These are phyloP conservation scores for Coregonus sp. DNA, from an alignment of 2,797 vertebrate genomes.

Conservation along the genomic window DNA sequence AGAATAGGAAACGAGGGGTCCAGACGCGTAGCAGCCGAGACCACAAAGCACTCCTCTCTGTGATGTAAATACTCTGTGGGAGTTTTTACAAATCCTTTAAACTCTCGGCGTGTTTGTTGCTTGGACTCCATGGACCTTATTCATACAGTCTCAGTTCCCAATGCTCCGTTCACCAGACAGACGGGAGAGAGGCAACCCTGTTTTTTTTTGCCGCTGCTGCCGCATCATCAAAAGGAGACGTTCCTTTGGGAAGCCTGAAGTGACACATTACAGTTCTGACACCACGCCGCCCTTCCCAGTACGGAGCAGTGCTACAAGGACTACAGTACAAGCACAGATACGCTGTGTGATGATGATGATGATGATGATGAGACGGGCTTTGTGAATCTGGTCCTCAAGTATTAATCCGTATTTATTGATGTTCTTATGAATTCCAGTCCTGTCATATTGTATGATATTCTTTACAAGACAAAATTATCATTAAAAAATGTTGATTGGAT, in stretches of 20 bases:
- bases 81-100: slow-evolving; percentile 61
- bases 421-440: slow-evolving; percentile 78
- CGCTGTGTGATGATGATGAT: slow-evolving; percentile 25
- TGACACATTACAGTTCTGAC: slow-evolving; percentile 8
- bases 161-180: background rate
- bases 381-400: slow-evolving; percentile 68
- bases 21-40: slow-evolving; percentile 38
- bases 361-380: slow-evolving; percentile 32
- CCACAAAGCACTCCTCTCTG: slow-evolving; percentile 49
- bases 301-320: slow-evolving; percentile 20
- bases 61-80: slow-evolving; percentile 70
- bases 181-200: background rate
- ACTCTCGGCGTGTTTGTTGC: slow-evolving; percentile 77
- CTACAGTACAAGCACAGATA: slow-evolving; percentile 8
- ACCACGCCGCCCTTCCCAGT: slow-evolving; percentile 2
- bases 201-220: slow-evolving; percentile 13
- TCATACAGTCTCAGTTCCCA: slow-evolving; percentile 58
- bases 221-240: slow-evolving; percentile 28
- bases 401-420: slow-evolving; percentile 78
- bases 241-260: background rate
- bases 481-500: slow-evolving; percentile 77
- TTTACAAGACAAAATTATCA: slow-evolving; percentile 78
- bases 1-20: slow-evolving; percentile 32
- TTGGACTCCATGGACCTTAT: slow-evolving; percentile 69
- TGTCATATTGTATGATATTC: slow-evolving; percentile 79